Percentiles rank a stretch among this genome's conserved stretches.
Conservation (phyloP, 2,113 vertebrate genomes). For the Rhizomys pruinosus region DNA sequence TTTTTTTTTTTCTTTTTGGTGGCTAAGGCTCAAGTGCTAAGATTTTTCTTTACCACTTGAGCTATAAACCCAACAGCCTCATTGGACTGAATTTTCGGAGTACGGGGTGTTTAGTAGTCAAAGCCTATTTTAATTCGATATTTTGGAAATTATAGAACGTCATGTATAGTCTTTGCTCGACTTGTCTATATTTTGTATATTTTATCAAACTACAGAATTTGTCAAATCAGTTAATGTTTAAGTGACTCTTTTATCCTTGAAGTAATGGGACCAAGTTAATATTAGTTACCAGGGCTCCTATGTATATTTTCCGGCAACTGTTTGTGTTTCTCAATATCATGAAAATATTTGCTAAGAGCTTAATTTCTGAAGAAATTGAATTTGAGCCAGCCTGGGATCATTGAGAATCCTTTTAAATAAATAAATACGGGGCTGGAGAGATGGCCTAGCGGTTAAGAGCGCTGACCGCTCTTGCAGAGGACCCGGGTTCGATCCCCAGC, state of each 20-base stretch:
- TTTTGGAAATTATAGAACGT: background rate
- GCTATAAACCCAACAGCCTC: background rate
- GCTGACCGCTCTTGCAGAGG: no score
- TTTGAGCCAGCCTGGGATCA: no score
- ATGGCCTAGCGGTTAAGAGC: no score
- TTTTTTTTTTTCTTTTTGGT: no score
- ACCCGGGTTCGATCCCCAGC: no score
- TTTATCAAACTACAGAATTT: slow-evolving; percentile 26
- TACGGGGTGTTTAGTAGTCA: no score
- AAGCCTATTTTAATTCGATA: no score
- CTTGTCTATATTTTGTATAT: background rate
- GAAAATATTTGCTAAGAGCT: background rate
- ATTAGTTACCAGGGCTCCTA: background rate
- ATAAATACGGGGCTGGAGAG: no score
- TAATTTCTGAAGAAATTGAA: no score
- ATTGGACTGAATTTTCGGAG: no score
- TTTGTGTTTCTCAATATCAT: slow-evolving; percentile 12
- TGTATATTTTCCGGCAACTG: background rate
- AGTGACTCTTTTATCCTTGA: slow-evolving; percentile 25
- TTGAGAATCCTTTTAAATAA: no score
- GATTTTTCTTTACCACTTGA: background rate
- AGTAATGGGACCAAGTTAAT: background rate
- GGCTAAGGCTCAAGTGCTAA: background rate
- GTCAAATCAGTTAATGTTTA: slow-evolving; percentile 41
- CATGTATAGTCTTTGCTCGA: background rate